These are phyloP conservation scores for Actinopyga echinites DNA, from an alignment of 53 echinoderm and acorn worm species.

Conservation along the genomic window DNA sequence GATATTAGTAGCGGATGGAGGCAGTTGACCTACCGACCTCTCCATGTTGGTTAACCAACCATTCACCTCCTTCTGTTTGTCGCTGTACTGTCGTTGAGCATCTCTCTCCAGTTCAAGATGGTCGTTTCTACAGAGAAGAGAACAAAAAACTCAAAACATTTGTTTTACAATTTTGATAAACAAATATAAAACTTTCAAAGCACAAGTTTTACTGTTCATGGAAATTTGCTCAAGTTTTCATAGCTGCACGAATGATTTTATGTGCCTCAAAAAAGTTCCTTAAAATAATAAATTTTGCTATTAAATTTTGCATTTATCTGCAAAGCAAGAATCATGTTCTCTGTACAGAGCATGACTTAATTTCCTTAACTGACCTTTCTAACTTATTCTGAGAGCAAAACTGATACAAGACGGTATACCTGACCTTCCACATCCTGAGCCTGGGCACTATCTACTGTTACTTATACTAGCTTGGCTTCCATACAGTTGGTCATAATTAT, in stretches of 20 bases:
- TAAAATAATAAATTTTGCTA: too few relatives aligned
- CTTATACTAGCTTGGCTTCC: too few relatives aligned
- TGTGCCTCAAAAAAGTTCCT: neutral
- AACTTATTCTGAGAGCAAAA: too few relatives aligned
- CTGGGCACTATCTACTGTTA: too few relatives aligned
- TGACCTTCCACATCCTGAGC: too few relatives aligned
- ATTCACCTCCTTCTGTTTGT: conserved; percentile 69
- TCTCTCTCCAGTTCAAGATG: conserved; percentile 85
- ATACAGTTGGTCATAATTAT: too few relatives aligned
- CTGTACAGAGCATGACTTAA: too few relatives aligned
- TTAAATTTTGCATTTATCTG: too few relatives aligned
- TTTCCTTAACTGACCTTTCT: too few relatives aligned
- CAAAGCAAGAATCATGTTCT: too few relatives aligned
- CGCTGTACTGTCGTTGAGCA: conserved; percentile 74
- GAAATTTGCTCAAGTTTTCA: neutral
- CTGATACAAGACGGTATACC: too few relatives aligned
- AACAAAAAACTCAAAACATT: neutral
- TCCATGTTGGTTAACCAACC: conserved; percentile 86
- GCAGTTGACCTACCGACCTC: conserved; percentile 72
- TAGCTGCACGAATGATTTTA: neutral
- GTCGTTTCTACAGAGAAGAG: conserved; percentile 63
- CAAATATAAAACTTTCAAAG: neutral
- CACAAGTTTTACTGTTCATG: neutral
- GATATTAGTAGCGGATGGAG: conserved; percentile 72
- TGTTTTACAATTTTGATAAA: too few relatives aligned